phyloP scores from a whole-genome alignment of 2,888 invertebrate species.

The Arrhopalites spinosus region DNA sequence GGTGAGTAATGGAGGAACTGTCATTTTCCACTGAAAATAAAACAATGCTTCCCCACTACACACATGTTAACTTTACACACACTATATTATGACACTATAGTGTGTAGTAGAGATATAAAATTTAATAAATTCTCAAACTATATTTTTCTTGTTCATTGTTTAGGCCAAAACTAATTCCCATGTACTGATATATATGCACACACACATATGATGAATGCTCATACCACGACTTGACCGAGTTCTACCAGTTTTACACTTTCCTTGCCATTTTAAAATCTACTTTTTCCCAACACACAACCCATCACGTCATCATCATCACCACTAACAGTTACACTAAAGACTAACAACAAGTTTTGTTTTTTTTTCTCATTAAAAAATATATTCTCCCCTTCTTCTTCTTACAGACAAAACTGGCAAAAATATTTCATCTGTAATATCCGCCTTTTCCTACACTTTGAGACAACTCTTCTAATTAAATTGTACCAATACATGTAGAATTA shows the following conservation, averaged over 20 bases:
- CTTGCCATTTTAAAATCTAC: conserved; percentile 21
- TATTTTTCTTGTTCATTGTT: background rate
- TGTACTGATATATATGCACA: too few relatives aligned
- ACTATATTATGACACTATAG: too few relatives aligned
- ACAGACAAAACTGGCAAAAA: too few relatives aligned
- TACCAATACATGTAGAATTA: too few relatives aligned
- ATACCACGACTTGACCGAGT: conserved; percentile 22
- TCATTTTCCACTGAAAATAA: conserved; percentile 21
- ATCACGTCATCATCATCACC: conserved; percentile 2
- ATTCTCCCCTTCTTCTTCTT: too few relatives aligned
- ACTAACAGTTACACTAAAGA: too few relatives aligned
- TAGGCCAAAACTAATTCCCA: background rate
- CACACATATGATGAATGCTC: too few relatives aligned
- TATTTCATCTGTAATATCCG: too few relatives aligned
- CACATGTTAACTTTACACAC: background rate
- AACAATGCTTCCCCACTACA: background rate
- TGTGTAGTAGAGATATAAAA: background rate
- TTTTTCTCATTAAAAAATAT: too few relatives aligned
- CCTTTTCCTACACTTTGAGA: too few relatives aligned
- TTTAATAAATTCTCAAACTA: background rate
- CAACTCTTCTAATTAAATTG: too few relatives aligned
- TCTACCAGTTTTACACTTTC: conserved; percentile 32
- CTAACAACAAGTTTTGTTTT: background rate
- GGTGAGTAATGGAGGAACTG: conserved; percentile 12
- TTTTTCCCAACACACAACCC: background rate